phyloP scores from a whole-genome alignment of 2,797 vertebrate species.

The Luscinia luscinia region DNA sequence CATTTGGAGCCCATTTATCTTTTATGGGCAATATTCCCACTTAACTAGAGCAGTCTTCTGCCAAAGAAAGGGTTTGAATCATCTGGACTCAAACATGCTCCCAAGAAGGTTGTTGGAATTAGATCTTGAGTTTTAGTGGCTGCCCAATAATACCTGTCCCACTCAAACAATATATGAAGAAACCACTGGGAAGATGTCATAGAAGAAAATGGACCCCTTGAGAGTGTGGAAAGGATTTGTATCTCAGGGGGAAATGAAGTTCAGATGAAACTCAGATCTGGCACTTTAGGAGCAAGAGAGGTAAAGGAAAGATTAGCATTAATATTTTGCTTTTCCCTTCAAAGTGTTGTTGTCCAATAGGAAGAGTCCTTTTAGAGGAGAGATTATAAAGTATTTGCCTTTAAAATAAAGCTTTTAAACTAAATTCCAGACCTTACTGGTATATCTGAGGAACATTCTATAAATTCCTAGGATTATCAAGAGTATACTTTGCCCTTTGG shows the following conservation, averaged over 20 bases:
- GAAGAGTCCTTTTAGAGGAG: not conserved
- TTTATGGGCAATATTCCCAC: not conserved
- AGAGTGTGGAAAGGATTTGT: not conserved
- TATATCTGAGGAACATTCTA: not conserved
- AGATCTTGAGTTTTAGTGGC: not conserved
- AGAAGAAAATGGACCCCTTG: not conserved
- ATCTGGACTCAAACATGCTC: not conserved
- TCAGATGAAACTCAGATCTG: not conserved
- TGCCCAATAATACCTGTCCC: not conserved
- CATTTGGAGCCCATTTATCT: conserved; percentile 30
- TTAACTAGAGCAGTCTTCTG: not conserved
- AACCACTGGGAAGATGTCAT: not conserved
- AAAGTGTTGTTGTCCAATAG: not conserved
- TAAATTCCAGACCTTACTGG: not conserved
- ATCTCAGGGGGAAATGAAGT: not conserved
- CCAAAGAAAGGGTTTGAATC: not conserved
- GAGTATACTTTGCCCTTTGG: conserved; percentile 12
- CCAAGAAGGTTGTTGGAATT: not conserved
- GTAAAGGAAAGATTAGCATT: conserved; percentile 8
- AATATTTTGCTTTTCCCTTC: conserved; percentile 6
- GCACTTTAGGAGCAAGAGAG: not conserved
- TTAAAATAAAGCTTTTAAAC: conserved; percentile 21
- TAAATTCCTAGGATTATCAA: not conserved
- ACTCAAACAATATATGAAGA: not conserved
- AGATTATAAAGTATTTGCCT: not conserved